Base-by-base conservation (phyloP, 2,113 vertebrate species). In the Vombatus ursinus region DNA sequence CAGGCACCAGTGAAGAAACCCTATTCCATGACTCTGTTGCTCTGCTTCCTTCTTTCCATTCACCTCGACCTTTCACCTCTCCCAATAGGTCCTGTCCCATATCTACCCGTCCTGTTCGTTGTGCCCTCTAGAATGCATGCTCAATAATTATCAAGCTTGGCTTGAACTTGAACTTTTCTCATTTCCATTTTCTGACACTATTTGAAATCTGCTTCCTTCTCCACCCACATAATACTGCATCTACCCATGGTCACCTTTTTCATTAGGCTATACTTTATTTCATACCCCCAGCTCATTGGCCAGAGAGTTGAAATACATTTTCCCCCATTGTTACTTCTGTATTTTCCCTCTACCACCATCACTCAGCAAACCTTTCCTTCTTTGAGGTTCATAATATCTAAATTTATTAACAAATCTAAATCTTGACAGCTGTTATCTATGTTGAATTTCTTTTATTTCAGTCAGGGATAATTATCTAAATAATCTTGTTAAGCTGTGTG, bases 371-470 rank as follows among this genome's bases (percentile, higher is more conserved):
- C 37, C 37, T 77, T 77, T 77, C 11, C 37, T 68, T n/a, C 61
- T 77, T 68, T 77, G 37, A 77, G 61, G 14, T 77, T 77, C 61
- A n/a, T 2, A 77, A 7, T 77, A 77, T n/a, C 61, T 77, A 77
- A 16, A n/a, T n/a, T n/a, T n/a, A 77, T 77, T 77, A 77, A 77
- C 14, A 5, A 77, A n/a, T n/a, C 31, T n/a, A n/a, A 3, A n/a
- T 77, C 37, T 19, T 77, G 37, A 4, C 31, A n/a, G 61, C 37
- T 77, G 8, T 19, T n/a, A 77, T 19, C 31, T 77, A 25, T 90
- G 3, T 91, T 52, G 90, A 25, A 50, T 94, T 92, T 92, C 50
- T 50, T 51, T 91, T 22, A 47, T 94, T 92, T 92, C 89, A 89
- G 91, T 53, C 22, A 53, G 52, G 3, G 22, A 53, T 53, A 53